Base-by-base conservation (phyloP, 2,113 vertebrate genomes). In the Oreocharis arfaki region DNA sequence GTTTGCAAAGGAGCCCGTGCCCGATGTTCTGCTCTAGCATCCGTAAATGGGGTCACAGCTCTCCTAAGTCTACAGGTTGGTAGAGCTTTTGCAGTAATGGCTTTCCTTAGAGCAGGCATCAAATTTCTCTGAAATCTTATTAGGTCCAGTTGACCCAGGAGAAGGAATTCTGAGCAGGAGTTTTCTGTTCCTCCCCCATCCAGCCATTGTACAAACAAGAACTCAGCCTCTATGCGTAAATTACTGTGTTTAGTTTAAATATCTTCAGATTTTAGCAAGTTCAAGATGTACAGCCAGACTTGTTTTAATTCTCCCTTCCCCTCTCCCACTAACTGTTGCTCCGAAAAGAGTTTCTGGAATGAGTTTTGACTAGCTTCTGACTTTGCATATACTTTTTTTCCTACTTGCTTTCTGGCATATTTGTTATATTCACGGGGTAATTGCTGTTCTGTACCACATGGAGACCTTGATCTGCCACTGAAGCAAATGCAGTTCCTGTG, bases 81-180 rank as follows among this genome's bases (percentile, higher is more conserved):
- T 70, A 84, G 32, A 3, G 3, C 52, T 84, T 93, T 69, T 85
- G 35, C 32, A 83, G 57, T 89, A 49, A 87, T 79, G 70, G n/a
- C 32, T 94, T 89, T 79, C 55, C 39, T 91, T 61, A 87, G 70
- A 94, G 84, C 18, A 63, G 17, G 67, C 61, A 76, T 92, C 53
- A 50, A 61, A 47, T 79, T 94, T 84, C 70, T 85, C 53, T 69
- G 46, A 79, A 94, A 76, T 80, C 46, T 23, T 68, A 81, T 76
- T 70, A 89, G 84, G 89, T 91, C 59, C 91, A 67, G 28, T 56
- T 96, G 95, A 91, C 91, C 84, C 87, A 83, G 67, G 32, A 93
- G 67, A 84, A 79, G 53, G 80, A 82, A 83, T 82, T 96, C 42
- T 69, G 70, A 52, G 60, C 14, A 65, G 57, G 64, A 95, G 65